phyloP scores from a whole-genome alignment of 2,797 vertebrate genomes.

The Tangara arthus region DNA sequence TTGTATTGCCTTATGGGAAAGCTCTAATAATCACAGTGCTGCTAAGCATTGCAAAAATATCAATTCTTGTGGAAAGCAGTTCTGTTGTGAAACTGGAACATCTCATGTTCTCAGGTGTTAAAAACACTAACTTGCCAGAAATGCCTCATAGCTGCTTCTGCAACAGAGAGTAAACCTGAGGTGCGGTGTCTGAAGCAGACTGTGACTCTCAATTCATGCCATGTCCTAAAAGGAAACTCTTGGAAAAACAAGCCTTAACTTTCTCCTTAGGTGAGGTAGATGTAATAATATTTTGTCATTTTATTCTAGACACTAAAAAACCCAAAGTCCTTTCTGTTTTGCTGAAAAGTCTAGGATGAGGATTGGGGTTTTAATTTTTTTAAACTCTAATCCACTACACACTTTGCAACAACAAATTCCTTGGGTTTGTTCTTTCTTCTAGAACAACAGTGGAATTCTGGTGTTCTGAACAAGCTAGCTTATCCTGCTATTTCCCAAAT shows the following conservation, averaged over 20 bases:
- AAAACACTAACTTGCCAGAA: neutral
- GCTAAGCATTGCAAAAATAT: neutral
- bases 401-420: neutral
- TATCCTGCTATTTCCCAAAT: neutral
- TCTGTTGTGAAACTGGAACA: neutral
- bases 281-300: neutral
- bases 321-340: neutral
- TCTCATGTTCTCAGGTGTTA: neutral
- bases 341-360: neutral
- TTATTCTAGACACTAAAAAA: neutral
- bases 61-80: neutral
- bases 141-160: neutral
- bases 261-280: neutral
- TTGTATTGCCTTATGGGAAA: neutral
- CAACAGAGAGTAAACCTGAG: neutral
- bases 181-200: neutral
- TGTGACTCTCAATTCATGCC: neutral
- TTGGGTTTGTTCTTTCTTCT: neutral
- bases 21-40: neutral
- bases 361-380: neutral
- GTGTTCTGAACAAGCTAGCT: neutral
- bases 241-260: conserved; percentile 12
- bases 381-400: neutral
- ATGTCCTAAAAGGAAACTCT: neutral
- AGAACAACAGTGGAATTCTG: neutral